Conservation (phyloP, 37 sponge, comb jelly and placozoan genomes). For the Crambe crambe region DNA sequence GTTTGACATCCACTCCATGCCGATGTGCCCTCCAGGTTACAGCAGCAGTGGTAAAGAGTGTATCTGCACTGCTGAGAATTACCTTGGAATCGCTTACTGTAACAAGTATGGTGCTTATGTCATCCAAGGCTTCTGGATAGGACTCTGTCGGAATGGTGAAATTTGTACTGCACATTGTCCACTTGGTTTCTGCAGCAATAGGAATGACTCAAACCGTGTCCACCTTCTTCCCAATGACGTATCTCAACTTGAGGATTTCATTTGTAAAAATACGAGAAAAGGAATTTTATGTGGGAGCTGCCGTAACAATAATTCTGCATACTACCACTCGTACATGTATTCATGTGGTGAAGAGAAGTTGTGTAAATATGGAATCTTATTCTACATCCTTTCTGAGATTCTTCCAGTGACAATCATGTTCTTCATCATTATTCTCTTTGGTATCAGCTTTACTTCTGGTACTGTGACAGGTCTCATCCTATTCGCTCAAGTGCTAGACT, state of each 20-base stretch:
- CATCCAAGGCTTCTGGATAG: conserved; percentile 8
- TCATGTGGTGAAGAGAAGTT: background rate
- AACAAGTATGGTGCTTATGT: background rate
- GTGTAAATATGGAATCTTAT: conserved; percentile 30
- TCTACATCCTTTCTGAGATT: conserved; percentile 42
- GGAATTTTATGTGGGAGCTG: conserved; percentile 45
- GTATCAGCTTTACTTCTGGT: conserved; percentile 52
- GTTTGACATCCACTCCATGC: background rate
- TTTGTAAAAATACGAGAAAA: conserved; percentile 24
- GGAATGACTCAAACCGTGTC: background rate
- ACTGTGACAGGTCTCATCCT: conserved; percentile 25
- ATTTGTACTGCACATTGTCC: conserved; percentile 33
- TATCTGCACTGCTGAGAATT: background rate
- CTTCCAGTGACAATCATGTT: conserved; percentile 31
- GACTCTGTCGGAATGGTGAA: background rate
- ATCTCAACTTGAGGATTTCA: background rate
- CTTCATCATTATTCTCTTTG: conserved; percentile 9
- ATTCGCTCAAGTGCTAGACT: conserved; percentile 33
- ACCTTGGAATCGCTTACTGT: background rate
- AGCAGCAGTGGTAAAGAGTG: background rate
- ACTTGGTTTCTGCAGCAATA: conserved; percentile 13
- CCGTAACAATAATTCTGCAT: conserved; percentile 8
- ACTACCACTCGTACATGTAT: conserved; percentile 23
- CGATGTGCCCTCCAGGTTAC: background rate
- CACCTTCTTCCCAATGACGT: background rate